Conservation (phyloP, 1,140 invertebrate genomes). For the Drosophila kohkoa region DNA sequence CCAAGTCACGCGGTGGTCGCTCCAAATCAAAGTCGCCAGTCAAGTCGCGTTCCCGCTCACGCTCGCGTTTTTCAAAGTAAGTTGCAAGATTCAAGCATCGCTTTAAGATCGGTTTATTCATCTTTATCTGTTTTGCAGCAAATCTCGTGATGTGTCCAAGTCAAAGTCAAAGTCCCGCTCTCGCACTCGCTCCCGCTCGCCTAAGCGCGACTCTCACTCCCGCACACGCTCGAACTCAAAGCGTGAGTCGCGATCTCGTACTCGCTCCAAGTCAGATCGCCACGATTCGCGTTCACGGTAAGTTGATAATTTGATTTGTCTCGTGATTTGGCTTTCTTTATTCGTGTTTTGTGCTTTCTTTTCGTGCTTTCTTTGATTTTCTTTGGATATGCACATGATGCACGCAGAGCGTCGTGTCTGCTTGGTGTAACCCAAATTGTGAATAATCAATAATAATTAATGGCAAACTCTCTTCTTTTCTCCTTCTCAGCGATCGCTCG, state of each 20-base stretch:
- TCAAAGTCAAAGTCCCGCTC: slow-evolving; percentile 87
- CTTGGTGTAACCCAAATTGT: slow-evolving; percentile 37
- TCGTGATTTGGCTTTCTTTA: slow-evolving; percentile 16
- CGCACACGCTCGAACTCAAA: slow-evolving; percentile 81
- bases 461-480: slow-evolving; percentile 24
- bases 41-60: slow-evolving; percentile 89
- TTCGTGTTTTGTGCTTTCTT: slow-evolving; percentile 38
- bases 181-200: slow-evolving; percentile 82
- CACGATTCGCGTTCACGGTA: slow-evolving; percentile 84
- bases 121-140: slow-evolving; percentile 54
- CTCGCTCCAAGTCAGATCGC: slow-evolving; percentile 84
- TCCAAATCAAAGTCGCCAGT: slow-evolving; percentile 91
- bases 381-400: slow-evolving; percentile 69
- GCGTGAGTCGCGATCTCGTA: slow-evolving; percentile 84
- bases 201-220: slow-evolving; percentile 84
- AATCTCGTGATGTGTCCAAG: slow-evolving; percentile 85
- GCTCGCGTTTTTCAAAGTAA: slow-evolving; percentile 81
- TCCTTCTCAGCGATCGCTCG: slow-evolving; percentile 85
- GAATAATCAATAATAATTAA: slow-evolving; percentile 39
- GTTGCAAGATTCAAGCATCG: slow-evolving; percentile 9
- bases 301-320: slow-evolving; percentile 35
- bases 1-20: slow-evolving; percentile 87
- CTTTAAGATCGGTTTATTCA: neutral
- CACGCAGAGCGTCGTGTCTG: slow-evolving; percentile 44
- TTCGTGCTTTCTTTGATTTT: slow-evolving; percentile 76